These are phyloP conservation scores for Podarcis raffonei DNA, from an alignment of 2,113 vertebrate genomes.

Conservation along the genomic window DNA sequence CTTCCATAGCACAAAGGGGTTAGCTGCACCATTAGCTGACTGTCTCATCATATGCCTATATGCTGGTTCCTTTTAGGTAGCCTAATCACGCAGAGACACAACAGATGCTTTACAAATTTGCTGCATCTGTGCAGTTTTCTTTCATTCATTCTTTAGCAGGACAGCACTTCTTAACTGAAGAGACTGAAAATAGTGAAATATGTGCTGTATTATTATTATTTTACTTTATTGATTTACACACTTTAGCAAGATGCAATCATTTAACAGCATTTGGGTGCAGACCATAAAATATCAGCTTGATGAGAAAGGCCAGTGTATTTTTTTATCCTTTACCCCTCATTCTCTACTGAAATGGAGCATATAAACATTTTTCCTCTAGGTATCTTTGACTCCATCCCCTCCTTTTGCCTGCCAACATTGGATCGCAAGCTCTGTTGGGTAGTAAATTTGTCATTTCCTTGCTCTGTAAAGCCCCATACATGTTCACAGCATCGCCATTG, in stretches of 20 bases:
- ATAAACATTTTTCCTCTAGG: background rate
- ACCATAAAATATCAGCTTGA: background rate
- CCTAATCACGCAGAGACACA: background rate
- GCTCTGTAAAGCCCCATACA: too few species aligned
- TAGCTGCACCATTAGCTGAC: background rate
- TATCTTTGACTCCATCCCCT: too few species aligned
- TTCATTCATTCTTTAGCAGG: background rate
- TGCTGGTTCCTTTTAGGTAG: background rate
- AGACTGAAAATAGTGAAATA: background rate
- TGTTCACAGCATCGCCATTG: too few species aligned
- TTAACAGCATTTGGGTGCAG: background rate
- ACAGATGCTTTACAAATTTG: background rate
- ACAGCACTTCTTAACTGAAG: background rate
- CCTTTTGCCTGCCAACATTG: too few species aligned
- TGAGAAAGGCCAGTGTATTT: background rate
- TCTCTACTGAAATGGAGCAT: background rate
- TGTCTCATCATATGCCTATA: background rate
- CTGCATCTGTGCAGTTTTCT: background rate
- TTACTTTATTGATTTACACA: background rate
- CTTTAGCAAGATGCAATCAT: background rate
- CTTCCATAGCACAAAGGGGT: background rate
- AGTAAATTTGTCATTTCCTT: too few species aligned
- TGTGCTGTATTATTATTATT: too few species aligned
- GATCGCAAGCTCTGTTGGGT: too few species aligned
- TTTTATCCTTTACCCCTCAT: background rate